Base-by-base conservation (phyloP, 2,888 invertebrate species). In the Ormyrus rosae region DNA sequence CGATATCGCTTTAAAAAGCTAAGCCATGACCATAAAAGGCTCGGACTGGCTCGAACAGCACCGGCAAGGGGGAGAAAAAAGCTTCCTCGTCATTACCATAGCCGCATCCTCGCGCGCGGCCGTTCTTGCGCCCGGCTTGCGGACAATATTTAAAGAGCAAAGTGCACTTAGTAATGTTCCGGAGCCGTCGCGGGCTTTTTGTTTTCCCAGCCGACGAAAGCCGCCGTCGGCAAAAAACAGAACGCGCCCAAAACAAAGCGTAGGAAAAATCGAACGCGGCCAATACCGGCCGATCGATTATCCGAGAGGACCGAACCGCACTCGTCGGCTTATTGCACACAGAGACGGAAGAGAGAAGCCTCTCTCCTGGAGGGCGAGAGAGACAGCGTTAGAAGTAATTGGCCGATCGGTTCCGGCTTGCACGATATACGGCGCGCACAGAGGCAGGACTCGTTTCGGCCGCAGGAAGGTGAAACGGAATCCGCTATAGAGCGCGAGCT, bases 381-480 rank as follows among this genome's bases (percentile, higher is more conserved):
- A 61, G 50, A 13, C 9, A 50, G 10, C 50, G 50, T 8, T 61
- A 51, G 63, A 63, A 72, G 61, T 71, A 71, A 71, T 71, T 71
- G 61, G 61, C 61, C 50, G 70, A 70, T 70, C 48, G 50, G 50
- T 7, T 64, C 11, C 8, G 48, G 48, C 19, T 19, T 19, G 19
- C 19, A 2, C 19, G 19, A 19, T 19, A 19, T 19, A 19, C 19
- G 19, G 19, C 19, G 19, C 19, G 19, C 19, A 19, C 19, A 19
- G 19, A 19, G 19, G 19, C 19, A 1, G n/a, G 50, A 9, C 10
- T 7, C 9, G 45, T 45, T 11, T 11, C 64, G 13, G 48, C 6
- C 10, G 11, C 53, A 6, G 19, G 19, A 71, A 71, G 72, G n/a
- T 63, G 63, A 72, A 72, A 63, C 72, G 63, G 72, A 72, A 74